Evolutionary conservation across 2,888 invertebrate species (phyloP).

Genomic region (Phytoseiulus persimilis): DNA sequence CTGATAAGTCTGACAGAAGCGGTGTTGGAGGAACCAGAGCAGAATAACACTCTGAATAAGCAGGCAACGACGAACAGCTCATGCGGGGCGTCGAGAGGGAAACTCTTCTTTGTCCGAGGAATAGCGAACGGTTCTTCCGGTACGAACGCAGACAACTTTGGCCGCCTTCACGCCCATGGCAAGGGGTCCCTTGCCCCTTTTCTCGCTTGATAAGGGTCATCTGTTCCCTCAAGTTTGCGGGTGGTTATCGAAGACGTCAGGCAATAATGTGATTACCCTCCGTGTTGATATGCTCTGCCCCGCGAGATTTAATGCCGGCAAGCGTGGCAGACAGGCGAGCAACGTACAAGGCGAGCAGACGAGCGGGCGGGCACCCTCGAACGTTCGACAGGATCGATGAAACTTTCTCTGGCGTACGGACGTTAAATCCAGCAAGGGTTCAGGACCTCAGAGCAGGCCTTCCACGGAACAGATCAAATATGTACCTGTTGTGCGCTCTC

Average conservation of each 20-base stretch:
- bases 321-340: neutral
- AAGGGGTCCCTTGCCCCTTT: neutral
- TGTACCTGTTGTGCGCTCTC: neutral
- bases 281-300: neutral
- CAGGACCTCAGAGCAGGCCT: neutral
- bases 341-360: neutral
- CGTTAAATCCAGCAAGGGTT: neutral
- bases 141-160: neutral
- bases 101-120: neutral
- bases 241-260: conserved; percentile 5
- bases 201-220: neutral
- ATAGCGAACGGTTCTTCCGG: neutral
- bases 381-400: neutral
- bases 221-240: neutral
- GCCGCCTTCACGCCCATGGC: neutral
- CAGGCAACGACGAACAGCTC: neutral
- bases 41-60: neutral
- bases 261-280: neutral
- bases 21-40: neutral
- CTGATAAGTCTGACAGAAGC: neutral
- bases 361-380: neutral
- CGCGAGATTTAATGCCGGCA: neutral
- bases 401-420: neutral
- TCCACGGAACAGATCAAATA: neutral
- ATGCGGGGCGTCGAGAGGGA: neutral